phyloP scores from a whole-genome alignment of 2,113 vertebrate species.

The Nestor notabilis region DNA sequence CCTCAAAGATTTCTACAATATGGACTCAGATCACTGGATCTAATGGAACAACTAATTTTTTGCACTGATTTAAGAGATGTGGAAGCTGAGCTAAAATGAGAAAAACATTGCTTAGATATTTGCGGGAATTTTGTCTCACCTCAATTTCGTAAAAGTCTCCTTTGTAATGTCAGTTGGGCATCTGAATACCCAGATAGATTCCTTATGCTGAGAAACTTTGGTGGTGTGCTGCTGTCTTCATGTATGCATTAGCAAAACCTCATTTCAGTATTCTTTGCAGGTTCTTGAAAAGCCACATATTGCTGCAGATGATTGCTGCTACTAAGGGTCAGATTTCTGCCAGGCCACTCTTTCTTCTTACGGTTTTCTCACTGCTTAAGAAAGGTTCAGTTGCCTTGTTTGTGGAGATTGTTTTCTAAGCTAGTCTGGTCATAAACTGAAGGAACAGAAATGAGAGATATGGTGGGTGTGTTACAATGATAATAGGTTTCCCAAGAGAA shows the following conservation, averaged over 20 bases:
- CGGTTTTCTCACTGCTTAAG: not conserved
- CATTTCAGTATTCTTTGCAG: not conserved
- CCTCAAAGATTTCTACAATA: not conserved
- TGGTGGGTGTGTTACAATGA: not conserved
- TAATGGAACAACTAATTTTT: not conserved
- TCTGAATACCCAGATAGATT: not conserved
- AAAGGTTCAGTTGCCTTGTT: not conserved
- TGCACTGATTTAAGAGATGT: not conserved
- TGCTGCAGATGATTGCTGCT: not conserved
- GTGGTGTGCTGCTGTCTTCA: not conserved
- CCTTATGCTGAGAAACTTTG: not conserved
- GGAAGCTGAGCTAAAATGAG: not conserved
- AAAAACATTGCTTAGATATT: not conserved
- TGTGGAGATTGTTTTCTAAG: not conserved
- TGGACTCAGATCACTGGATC: not conserved
- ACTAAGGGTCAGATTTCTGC: not conserved
- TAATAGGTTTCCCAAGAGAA: not conserved
- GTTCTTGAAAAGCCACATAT: not conserved
- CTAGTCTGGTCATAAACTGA: not conserved
- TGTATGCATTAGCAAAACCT: not conserved
- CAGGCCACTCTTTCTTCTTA: accelerated
- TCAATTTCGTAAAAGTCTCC: not conserved
- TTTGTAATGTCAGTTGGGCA: not conserved
- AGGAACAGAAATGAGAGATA: not conserved
- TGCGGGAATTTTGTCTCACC: not conserved